phyloP scores from a whole-genome alignment of 1,140 invertebrate genomes.

The Tenebrio molitor region DNA sequence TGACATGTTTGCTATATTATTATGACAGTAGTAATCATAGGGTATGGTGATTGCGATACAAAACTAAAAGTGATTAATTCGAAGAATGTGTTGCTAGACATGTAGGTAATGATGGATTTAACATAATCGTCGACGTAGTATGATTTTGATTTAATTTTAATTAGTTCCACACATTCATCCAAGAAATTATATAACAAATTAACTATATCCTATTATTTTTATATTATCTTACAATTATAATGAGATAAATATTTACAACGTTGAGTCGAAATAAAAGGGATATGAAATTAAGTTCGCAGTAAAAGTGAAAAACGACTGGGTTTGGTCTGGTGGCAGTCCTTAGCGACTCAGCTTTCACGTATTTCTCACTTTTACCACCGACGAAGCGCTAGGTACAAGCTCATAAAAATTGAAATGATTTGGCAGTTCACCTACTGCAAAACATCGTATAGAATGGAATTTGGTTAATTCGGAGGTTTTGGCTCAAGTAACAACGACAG shows the following conservation, averaged over 20 bases:
- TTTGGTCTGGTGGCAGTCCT: neutral
- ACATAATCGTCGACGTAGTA: constrained; percentile 16
- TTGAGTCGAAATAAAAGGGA: constrained; percentile 11
- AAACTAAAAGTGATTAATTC: constrained; percentile 19
- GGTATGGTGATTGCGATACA: constrained; percentile 35
- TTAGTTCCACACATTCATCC: constrained; percentile 27
- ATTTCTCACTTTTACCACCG: constrained; percentile 23
- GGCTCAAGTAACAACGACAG: constrained; percentile 30
- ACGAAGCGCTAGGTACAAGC: constrained; percentile 23
- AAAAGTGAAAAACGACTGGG: constrained; percentile 15
- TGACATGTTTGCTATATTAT: constrained; percentile 40
- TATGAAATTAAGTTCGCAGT: neutral
- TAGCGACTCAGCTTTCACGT: neutral
- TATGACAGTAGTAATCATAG: constrained; percentile 27
- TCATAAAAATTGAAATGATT: constrained; percentile 26
- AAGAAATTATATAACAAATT: constrained; percentile 42
- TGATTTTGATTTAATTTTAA: constrained; percentile 32
- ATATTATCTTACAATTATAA: constrained; percentile 30
- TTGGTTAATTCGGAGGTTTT: constrained; percentile 41
- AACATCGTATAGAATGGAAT: constrained; percentile 3
- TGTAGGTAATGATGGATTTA: constrained; percentile 21
- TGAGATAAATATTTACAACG: constrained; percentile 47
- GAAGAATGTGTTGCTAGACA: constrained; percentile 12
- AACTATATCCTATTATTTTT: constrained; percentile 34
- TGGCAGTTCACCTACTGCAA: constrained; percentile 31